Evolutionary conservation across 2,888 invertebrate species (phyloP).

Genomic region (Troides oblongomaculatus): DNA sequence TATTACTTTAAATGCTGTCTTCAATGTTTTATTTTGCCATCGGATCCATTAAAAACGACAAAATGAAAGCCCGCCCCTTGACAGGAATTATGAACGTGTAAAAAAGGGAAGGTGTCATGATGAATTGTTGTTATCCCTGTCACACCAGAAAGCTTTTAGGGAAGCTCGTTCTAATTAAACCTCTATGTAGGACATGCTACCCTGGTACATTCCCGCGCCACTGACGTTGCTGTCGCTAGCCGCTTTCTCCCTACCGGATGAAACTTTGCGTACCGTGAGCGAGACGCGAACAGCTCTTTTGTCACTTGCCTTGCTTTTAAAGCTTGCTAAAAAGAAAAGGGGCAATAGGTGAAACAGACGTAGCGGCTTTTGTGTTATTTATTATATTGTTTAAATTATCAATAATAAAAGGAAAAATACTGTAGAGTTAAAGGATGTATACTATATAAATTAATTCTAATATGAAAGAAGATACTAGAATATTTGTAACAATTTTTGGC

Average conservation of each 20-base stretch:
- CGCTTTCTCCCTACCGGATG: slow-evolving; percentile 73
- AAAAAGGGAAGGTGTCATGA: slow-evolving; percentile 5
- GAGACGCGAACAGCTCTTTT: slow-evolving; percentile 42
- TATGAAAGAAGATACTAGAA: too few species aligned
- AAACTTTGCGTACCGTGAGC: slow-evolving; percentile 42
- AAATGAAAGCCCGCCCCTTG: slow-evolving; percentile 12
- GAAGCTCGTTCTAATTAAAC: slow-evolving; percentile 52
- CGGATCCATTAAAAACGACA: too few species aligned
- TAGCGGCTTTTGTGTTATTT: not conserved
- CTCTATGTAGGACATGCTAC: slow-evolving; percentile 43
- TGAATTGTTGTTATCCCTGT: slow-evolving; percentile 47
- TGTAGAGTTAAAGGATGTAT: too few species aligned
- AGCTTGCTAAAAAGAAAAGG: not conserved
- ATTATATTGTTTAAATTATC: not conserved
- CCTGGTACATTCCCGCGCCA: slow-evolving; percentile 77
- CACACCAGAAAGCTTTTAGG: slow-evolving; percentile 58
- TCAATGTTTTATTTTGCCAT: too few species aligned
- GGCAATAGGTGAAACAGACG: not conserved
- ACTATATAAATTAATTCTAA: too few species aligned
- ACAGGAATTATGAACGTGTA: slow-evolving; percentile 8
- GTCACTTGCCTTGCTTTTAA: slow-evolving; percentile 14
- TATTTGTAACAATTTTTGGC: too few species aligned
- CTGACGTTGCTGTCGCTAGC: slow-evolving; percentile 76
- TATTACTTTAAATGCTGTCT: too few species aligned
- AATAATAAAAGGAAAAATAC: too few species aligned